Conservation (phyloP, 2,888 invertebrate genomes). For the Ormyrus thymus region DNA sequence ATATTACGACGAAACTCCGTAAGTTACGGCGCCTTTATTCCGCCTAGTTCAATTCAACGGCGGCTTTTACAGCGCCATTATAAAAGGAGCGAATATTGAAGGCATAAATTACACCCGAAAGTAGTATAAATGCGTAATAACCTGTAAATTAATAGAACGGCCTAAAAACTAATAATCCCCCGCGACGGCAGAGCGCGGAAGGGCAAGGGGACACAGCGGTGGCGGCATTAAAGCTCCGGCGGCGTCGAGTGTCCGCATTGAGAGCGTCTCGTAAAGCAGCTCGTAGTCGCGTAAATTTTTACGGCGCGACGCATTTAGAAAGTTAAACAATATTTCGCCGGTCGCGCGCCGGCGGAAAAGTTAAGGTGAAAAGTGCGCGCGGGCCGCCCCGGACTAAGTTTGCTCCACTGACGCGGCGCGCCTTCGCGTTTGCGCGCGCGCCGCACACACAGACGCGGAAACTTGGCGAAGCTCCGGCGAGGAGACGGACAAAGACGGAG, state of each 20-base stretch:
- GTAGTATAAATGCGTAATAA: not conserved
- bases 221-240: too few relatives aligned
- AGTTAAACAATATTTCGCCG: conserved; percentile 44
- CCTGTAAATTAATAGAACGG: conserved; percentile 17
- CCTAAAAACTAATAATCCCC: conserved; percentile 34
- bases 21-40: not conserved
- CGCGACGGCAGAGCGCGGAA: not conserved
- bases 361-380: conserved; percentile 14
- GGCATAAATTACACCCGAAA: conserved; percentile 18
- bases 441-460: not conserved
- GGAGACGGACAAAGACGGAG: conserved; percentile 5
- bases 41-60: not conserved
- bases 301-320: conserved; percentile 28
- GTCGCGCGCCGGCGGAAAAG: not conserved
- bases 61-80: conserved; percentile 3
- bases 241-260: not conserved
- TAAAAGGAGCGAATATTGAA: conserved; percentile 33
- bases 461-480: not conserved
- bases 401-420: conserved; percentile 18
- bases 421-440: conserved; percentile 27
- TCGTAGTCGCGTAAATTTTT: conserved; percentile 45
- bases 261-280: conserved; percentile 8
- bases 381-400: conserved; percentile 35
- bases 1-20: conserved; percentile 1
- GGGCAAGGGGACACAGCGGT: not conserved